These are phyloP conservation scores for Paraplagusia blochii DNA, from an alignment of 2,113 vertebrate genomes.

Conservation along the genomic window DNA sequence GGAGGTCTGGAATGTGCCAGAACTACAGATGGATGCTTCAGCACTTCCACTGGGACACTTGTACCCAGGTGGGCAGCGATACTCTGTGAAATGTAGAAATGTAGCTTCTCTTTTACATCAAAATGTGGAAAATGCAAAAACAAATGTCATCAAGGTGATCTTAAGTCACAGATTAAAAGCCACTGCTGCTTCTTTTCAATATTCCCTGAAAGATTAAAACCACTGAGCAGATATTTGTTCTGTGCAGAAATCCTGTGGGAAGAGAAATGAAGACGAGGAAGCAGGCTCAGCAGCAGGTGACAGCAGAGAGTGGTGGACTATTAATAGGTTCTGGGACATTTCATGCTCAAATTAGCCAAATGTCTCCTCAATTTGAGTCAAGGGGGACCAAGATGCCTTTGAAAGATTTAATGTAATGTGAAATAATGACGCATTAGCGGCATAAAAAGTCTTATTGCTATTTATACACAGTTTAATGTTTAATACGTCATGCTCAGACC, in stretches of 20 bases:
- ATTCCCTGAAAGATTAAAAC: slow-evolving; percentile 18
- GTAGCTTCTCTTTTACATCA: slow-evolving; percentile 4
- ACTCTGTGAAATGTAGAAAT: slow-evolving; percentile 48
- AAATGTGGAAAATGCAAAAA: not conserved
- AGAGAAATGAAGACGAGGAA: slow-evolving; percentile 20
- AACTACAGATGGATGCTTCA: slow-evolving; percentile 74
- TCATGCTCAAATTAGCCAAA: slow-evolving; percentile 50
- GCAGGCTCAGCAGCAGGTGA: slow-evolving; percentile 32
- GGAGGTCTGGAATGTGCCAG: slow-evolving; percentile 81
- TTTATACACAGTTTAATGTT: too few relatives aligned
- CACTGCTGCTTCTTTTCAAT: slow-evolving; percentile 7
- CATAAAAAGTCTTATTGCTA: too few relatives aligned
- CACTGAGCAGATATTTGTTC: slow-evolving; percentile 6
- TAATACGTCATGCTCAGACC: too few relatives aligned
- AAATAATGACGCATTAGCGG: not conserved
- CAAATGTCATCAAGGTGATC: not conserved
- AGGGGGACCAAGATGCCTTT: slow-evolving; percentile 14
- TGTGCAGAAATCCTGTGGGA: slow-evolving; percentile 18
- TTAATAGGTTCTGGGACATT: slow-evolving; percentile 51
- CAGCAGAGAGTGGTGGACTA: slow-evolving; percentile 30
- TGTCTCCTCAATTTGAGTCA: slow-evolving; percentile 8
- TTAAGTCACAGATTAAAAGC: not conserved
- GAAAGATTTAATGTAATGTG: slow-evolving; percentile 8
- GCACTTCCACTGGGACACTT: slow-evolving; percentile 79
- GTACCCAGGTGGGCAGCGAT: slow-evolving; percentile 79